Conservation (phyloP, 2,888 invertebrate species). For the Desoria tigrina region DNA sequence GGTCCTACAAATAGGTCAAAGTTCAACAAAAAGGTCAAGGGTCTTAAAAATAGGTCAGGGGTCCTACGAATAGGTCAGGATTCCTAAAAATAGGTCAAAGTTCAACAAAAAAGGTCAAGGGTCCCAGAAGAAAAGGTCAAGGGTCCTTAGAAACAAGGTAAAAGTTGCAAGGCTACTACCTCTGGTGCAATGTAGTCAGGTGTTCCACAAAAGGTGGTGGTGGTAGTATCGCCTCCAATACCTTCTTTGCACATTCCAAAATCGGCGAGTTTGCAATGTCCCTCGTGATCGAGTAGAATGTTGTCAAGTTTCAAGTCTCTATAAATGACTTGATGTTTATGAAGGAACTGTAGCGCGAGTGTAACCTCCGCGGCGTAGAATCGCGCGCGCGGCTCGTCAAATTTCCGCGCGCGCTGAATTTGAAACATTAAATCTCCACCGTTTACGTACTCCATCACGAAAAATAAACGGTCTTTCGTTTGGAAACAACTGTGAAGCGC, state of each 20-base stretch:
- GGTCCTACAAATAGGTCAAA: no score
- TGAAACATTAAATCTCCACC: slow-evolving; percentile 99
- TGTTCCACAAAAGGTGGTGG: slow-evolving; percentile 95
- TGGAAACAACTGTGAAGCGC: slow-evolving; percentile 99
- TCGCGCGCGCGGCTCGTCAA: slow-evolving; percentile 99
- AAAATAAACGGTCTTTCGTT: slow-evolving; percentile 98
- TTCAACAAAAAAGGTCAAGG: no score
- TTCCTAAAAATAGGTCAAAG: no score
- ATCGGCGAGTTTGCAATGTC: slow-evolving; percentile 99
- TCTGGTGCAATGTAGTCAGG: slow-evolving; percentile 99
- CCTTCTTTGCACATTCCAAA: slow-evolving; percentile 99
- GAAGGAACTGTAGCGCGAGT: slow-evolving; percentile 93
- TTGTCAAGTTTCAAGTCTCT: slow-evolving; percentile 97
- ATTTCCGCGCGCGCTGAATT: slow-evolving; percentile 99
- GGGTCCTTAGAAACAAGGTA: no score
- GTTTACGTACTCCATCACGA: slow-evolving; percentile 95
- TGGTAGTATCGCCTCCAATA: slow-evolving; percentile 80
- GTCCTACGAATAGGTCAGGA: no score
- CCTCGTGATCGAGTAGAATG: slow-evolving; percentile 94
- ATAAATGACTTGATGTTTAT: slow-evolving; percentile 91
- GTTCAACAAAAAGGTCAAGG: no score
- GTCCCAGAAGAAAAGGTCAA: no score
- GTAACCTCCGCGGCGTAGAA: slow-evolving; percentile 99
- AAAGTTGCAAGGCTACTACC: no score
- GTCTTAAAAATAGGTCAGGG: no score